Conservation (phyloP, 1,140 invertebrate genomes). For the Brachionus asplanchnoidis region DNA sequence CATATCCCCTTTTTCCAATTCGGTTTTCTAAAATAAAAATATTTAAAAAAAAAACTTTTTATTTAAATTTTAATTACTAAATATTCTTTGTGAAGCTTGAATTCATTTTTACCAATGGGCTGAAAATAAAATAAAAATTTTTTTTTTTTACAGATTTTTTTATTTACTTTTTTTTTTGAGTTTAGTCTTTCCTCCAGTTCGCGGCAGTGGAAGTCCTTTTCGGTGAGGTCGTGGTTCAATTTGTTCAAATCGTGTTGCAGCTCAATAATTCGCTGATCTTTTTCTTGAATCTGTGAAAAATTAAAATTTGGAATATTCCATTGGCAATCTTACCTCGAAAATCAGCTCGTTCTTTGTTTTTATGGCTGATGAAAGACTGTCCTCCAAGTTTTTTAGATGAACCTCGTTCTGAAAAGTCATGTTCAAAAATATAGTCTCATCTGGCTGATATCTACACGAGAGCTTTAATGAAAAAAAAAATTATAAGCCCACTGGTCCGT, state of each 20-base stretch:
- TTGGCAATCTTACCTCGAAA: background rate
- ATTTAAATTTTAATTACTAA: slow-evolving; percentile 13
- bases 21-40: slow-evolving; percentile 14
- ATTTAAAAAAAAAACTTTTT: background rate
- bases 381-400: slow-evolving; percentile 23
- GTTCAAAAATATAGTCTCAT: slow-evolving; percentile 17
- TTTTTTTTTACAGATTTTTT: background rate
- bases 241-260: slow-evolving; percentile 23
- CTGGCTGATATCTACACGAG: slow-evolving; percentile 11
- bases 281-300: background rate
- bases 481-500: background rate
- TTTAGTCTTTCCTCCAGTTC: background rate
- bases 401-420: slow-evolving; percentile 34
- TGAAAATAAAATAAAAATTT: background rate
- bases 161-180: slow-evolving; percentile 7
- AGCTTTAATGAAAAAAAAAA: slow-evolving; percentile 3
- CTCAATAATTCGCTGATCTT: slow-evolving; percentile 15
- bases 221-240: slow-evolving; percentile 23
- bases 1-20: slow-evolving; percentile 38
- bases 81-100: slow-evolving; percentile 31
- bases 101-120: slow-evolving; percentile 15
- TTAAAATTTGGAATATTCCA: background rate
- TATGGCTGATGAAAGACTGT: background rate
- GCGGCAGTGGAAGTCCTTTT: background rate
- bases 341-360: slow-evolving; percentile 15